Evolutionary conservation across 2,888 invertebrate genomes (phyloP).

Genomic region (Myathropa florea): DNA sequence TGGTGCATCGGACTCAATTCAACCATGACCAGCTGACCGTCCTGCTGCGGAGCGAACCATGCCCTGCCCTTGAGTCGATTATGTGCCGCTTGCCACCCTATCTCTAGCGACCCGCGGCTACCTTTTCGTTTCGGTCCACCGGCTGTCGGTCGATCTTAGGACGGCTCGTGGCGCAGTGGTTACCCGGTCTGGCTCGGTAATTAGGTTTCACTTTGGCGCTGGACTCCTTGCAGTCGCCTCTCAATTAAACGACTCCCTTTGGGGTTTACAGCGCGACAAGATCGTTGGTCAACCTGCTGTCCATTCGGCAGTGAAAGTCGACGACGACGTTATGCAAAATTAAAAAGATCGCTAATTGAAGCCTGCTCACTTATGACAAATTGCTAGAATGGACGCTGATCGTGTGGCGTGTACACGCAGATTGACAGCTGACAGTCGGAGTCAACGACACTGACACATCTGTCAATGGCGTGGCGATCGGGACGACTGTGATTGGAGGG

Average conservation of each 20-base stretch:
- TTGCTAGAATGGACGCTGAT: slow-evolving; percentile 20
- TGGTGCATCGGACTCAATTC: neutral
- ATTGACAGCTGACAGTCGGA: slow-evolving; percentile 41
- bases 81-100: slow-evolving; percentile 6
- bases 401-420: too few species aligned
- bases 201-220: slow-evolving; percentile 25
- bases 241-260: slow-evolving; percentile 50
- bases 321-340: slow-evolving; percentile 23
- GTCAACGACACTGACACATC: slow-evolving; percentile 17
- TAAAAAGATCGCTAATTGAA: slow-evolving; percentile 1
- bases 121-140: neutral
- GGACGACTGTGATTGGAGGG: neutral
- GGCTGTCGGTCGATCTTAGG: slow-evolving; percentile 28
- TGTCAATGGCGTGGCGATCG: slow-evolving; percentile 1
- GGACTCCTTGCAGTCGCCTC: neutral
- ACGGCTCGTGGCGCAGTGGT: slow-evolving; percentile 56
- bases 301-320: slow-evolving; percentile 44
- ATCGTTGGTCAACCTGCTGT: slow-evolving; percentile 19
- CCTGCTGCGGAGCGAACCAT: neutral
- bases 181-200: slow-evolving; percentile 32
- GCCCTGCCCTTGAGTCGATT: slow-evolving; percentile 44
- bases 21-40: slow-evolving; percentile 29
- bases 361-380: slow-evolving; percentile 26
- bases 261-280: slow-evolving; percentile 9
- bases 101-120: neutral